Evolutionary conservation across 92 coral and sea anemone species (phyloP), one percentile per base, ranked within the genome.

Genomic region (Actinostola sp.): DNA sequence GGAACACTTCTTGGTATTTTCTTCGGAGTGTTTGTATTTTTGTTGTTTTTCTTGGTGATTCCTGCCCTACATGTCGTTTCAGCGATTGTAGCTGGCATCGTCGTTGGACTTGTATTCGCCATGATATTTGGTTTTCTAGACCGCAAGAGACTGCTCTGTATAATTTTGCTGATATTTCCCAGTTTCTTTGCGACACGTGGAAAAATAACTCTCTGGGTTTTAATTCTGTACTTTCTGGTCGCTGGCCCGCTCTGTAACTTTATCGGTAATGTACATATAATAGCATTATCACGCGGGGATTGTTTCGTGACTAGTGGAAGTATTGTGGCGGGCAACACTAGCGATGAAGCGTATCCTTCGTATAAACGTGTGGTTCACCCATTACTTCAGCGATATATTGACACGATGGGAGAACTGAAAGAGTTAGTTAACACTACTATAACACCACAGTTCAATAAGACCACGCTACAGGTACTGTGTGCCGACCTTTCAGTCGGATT

Each of bases 191-290:
- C 92, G 1, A 48, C 76, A 1, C 97, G 96, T 36, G 99, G 95
- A 17, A 88, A 92, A 66, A 64, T 95, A 21, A 88, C 92, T 0
- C 23, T 92, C 48, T 95, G 97, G 97, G 49, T 95, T 67, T 45
- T 92, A 2, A 82, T 95, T 45, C 65, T 89, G 50, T 95, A 83
- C 66, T 92, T 92, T 67, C 34, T 86, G 41, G 70, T 95, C 31
- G 79, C 93, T 30, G 99, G 99, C 10, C 97, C 99, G 15, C 38
- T 92, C 80, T 95, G 99, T 75, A 95, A 95, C 70, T 84, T 88
- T 48, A 76, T 87, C 53, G 92, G 84, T 19, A 95, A 95, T 80
- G 84, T 88, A 26, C 69, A 72, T 28, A 55, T 90, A 16, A 82
- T 81, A 48, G 90, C 90, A 20, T 36, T 48, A 45, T 63, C 81